Evolutionary conservation across 2,113 vertebrate genomes (phyloP).

Genomic region (Odontophorus gujanensis): DNA sequence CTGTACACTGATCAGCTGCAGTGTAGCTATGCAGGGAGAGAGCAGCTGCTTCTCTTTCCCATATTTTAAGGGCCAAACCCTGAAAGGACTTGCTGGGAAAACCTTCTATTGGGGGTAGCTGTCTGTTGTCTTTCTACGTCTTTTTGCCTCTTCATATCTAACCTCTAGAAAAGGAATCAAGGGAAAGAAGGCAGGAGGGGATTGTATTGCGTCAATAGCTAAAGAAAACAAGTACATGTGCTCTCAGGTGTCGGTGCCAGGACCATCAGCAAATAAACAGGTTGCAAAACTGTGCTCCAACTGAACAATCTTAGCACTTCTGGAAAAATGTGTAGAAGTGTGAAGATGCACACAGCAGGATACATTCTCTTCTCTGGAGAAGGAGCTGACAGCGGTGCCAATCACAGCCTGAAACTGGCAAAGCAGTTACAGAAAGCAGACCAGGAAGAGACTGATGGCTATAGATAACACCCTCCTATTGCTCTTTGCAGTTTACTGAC

Average conservation of each 20-base stretch:
- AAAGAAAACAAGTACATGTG: not conserved
- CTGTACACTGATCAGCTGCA: not conserved
- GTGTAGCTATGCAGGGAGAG: not conserved
- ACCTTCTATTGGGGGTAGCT: not conserved
- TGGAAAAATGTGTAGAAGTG: not conserved
- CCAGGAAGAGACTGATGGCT: rapidly evolving
- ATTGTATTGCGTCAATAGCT: not conserved
- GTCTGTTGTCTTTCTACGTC: not conserved
- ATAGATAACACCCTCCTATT: not conserved
- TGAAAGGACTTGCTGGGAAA: not conserved
- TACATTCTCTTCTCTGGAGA: not conserved
- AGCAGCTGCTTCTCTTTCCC: not conserved
- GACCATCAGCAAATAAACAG: not conserved
- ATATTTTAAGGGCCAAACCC: not conserved
- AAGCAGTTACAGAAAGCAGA: not conserved
- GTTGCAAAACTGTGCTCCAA: not conserved
- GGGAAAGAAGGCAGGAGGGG: not conserved
- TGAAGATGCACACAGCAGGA: not conserved
- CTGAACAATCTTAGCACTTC: not conserved
- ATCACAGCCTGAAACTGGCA: not conserved
- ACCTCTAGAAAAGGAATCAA: not conserved
- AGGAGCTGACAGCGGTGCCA: not conserved
- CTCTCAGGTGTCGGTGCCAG: not conserved
- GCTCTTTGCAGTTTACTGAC: not conserved
- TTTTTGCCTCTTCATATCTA: not conserved